These are phyloP conservation scores for Cheilosia scutellata DNA, from an alignment of 2,888 invertebrate species.

Conservation along the genomic window DNA sequence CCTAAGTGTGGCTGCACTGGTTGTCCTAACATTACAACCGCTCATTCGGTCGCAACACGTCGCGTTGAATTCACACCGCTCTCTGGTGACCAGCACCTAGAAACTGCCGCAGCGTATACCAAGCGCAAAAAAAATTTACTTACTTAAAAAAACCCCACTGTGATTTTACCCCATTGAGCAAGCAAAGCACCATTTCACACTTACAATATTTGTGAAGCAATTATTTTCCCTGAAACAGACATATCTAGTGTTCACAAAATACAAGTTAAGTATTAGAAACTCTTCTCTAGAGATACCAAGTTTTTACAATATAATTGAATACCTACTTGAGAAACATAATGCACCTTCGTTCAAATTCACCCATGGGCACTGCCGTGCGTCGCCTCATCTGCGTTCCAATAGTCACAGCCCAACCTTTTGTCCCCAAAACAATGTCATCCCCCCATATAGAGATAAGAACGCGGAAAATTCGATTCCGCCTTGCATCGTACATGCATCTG, in stretches of 20 bases:
- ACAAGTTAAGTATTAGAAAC: not conserved
- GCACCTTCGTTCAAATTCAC: not conserved
- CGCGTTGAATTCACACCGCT: no score
- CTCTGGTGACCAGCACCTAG: no score
- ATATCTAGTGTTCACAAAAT: not conserved
- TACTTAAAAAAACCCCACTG: no score
- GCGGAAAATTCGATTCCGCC: constrained; percentile 59
- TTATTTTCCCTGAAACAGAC: not conserved
- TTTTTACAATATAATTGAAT: constrained; percentile 6
- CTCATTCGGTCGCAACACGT: no score
- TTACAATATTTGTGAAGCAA: not conserved
- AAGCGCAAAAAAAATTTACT: no score
- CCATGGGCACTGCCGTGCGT: not conserved
- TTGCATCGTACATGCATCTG: constrained; percentile 25
- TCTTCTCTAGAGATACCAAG: constrained; percentile 2
- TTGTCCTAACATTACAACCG: no score
- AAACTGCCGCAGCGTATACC: no score
- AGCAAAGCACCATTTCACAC: not conserved
- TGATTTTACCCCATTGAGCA: no score
- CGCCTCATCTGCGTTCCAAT: not conserved
- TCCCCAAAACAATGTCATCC: constrained; percentile 52
- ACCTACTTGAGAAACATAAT: not conserved
- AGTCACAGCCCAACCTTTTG: constrained; percentile 37
- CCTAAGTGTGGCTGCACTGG: no score
- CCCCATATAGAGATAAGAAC: constrained; percentile 54